Conservation (phyloP, 2,113 vertebrate genomes). For the Nerophis ophidion region DNA sequence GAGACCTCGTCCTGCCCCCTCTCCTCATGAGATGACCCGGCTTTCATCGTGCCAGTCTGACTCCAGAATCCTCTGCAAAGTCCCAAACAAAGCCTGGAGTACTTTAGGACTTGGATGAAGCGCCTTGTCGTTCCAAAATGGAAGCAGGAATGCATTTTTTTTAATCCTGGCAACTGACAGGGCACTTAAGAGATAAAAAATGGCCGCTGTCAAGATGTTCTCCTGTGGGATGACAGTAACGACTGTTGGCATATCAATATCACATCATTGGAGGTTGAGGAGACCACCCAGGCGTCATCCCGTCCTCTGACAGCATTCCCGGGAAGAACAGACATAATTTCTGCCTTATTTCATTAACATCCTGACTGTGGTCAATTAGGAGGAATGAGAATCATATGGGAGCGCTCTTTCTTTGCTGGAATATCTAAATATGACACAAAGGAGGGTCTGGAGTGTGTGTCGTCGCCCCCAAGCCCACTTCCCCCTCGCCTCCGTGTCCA, state of each 20-base stretch:
- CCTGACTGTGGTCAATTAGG: conserved; percentile 29
- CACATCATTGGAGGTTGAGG: conserved; percentile 26
- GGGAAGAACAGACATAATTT: conserved; percentile 12
- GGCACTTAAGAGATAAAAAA: conserved; percentile 32
- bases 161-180: conserved; percentile 54
- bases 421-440: conserved; percentile 37
- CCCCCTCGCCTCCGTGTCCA: background rate
- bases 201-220: conserved; percentile 5
- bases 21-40: conserved; percentile 44
- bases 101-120: conserved; percentile 54
- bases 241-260: conserved; percentile 31
- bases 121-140: conserved; percentile 33
- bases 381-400: conserved; percentile 39
- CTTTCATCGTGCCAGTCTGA: conserved; percentile 46
- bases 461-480: too few species aligned
- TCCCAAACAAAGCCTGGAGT: conserved; percentile 33
- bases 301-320: conserved; percentile 44
- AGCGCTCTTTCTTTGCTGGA: conserved; percentile 1
- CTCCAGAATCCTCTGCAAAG: conserved; percentile 59
- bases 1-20: conserved; percentile 8
- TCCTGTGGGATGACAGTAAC: conserved; percentile 27
- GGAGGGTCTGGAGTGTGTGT: background rate
- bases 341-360: conserved; percentile 27
- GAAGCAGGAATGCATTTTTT: conserved; percentile 5
- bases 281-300: conserved; percentile 61